A percentile compares a stretch with the other conserved stretches of the same genome.
Conservation (phyloP, 1,140 invertebrate species). For the Sitobion miscanthi region DNA sequence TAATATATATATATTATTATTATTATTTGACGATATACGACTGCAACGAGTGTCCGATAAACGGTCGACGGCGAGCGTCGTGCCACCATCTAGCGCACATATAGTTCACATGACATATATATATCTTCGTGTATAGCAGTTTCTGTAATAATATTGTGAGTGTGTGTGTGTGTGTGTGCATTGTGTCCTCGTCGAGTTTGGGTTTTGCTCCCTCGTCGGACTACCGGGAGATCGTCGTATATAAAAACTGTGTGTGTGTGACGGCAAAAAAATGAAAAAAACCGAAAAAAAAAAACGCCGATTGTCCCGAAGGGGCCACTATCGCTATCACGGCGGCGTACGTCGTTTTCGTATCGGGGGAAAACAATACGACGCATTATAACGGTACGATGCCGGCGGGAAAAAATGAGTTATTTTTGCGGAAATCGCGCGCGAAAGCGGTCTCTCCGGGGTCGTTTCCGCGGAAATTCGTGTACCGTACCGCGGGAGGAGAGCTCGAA, state of each 20-base stretch:
- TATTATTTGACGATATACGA: not conserved
- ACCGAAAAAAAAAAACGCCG: not conserved
- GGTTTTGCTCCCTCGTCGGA: not conserved
- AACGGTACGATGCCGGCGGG: no score
- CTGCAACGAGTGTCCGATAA: not conserved
- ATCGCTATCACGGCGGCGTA: not conserved
- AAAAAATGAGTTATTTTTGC: conserved; percentile 43
- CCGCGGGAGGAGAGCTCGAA: not conserved
- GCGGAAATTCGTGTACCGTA: not conserved
- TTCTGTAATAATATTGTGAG: not conserved
- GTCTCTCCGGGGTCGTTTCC: conserved; percentile 49
- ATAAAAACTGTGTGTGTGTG: not conserved
- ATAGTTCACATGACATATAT: not conserved
- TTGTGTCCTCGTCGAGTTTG: not conserved
- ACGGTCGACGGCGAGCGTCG: not conserved
- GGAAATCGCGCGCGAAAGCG: not conserved
- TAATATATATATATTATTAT: conserved; percentile 23
- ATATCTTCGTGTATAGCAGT: not conserved
- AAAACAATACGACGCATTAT: not conserved
- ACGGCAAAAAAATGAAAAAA: not conserved
- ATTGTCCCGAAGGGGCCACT: conserved; percentile 33
- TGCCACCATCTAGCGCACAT: not conserved
- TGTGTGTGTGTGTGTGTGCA: not conserved
- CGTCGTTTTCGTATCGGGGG: not conserved
- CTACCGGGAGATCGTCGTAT: not conserved